phyloP scores from a whole-genome alignment of 1,140 invertebrate genomes.

The Drosophila sechellia region DNA sequence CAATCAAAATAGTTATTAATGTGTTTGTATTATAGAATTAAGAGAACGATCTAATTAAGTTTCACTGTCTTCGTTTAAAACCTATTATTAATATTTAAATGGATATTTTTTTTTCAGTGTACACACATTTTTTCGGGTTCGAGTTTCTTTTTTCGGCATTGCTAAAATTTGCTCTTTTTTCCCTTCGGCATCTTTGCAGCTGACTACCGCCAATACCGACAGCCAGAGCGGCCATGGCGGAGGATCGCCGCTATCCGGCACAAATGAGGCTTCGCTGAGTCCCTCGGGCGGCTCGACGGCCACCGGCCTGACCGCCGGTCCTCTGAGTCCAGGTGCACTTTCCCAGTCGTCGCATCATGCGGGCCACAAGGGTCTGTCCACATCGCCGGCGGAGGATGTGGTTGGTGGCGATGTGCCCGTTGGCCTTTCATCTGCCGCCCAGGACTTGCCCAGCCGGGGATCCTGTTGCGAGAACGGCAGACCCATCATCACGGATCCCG shows the following conservation, averaged over 20 bases:
- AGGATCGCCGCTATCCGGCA: slow-evolving; percentile 85
- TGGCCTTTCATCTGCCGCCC: slow-evolving; percentile 54
- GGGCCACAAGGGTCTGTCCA: slow-evolving; percentile 33
- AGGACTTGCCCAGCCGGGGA: slow-evolving; percentile 71
- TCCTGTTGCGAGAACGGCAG: slow-evolving; percentile 97
- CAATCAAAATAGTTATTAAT: too few species aligned
- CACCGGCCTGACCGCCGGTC: slow-evolving; percentile 85
- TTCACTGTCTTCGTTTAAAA: too few species aligned
- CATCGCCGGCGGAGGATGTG: slow-evolving; percentile 72
- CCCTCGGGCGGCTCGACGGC: slow-evolving; percentile 87
- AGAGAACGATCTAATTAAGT: too few species aligned
- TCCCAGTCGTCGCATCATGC: slow-evolving; percentile 87
- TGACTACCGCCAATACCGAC: slow-evolving; percentile 57
- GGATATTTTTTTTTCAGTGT: slow-evolving; percentile 7
- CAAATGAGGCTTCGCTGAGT: slow-evolving; percentile 86
- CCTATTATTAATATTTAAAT: not conserved
- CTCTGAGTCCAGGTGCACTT: slow-evolving; percentile 90
- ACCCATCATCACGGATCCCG: slow-evolving; percentile 96
- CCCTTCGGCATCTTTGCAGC: slow-evolving; percentile 59
- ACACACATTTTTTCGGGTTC: slow-evolving; percentile 15
- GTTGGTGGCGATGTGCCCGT: slow-evolving; percentile 84
- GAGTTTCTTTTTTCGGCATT: slow-evolving; percentile 16
- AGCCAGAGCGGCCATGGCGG: slow-evolving; percentile 73
- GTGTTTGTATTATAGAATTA: too few species aligned
- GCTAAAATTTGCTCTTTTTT: slow-evolving; percentile 51